Base-by-base conservation (phyloP, 2,888 invertebrate genomes). In the Drosophila rellima region DNA sequence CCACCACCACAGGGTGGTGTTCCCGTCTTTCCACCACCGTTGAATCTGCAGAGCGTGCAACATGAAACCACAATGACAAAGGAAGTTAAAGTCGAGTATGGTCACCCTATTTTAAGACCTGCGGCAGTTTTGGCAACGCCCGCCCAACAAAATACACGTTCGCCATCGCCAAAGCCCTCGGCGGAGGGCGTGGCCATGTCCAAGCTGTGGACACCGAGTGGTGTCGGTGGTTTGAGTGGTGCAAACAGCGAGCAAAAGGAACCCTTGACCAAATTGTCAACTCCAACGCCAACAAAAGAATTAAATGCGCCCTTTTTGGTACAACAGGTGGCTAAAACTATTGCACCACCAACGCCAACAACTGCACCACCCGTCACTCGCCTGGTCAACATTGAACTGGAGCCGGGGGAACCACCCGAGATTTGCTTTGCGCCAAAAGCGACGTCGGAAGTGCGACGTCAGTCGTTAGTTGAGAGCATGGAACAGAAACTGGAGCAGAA, bases 351-450 rank as follows among this genome's bases (percentile, higher is more conserved):
- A 20, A 15, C 60, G 0, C 33, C 57, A 4, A 26, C 70, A 0
- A n/a, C 39, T 10, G 51, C 62, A 39, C 29, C 39, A n/a, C 48
- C 69, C 37, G 67, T 88, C 74, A 92, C 93, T 17, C 93, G 93
- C 76, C 90, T 93, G 8, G 91, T 93, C 73, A 94, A 94, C 77
- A 92, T 94, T 4, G 92, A 93, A 73, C 87, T 95, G n/a, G 94
- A 95, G 86, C 95, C 95, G 0, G 95, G 95, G 4, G 93, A 95
- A 11, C 95, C 95, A 3, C 95, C 95, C 15, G 95, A 95, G 92
- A 95, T 96, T 8, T 95, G 94, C 42, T 95, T 94, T 90, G 94
- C 94, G 0, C 94, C 94, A 29, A 93, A 94, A 51, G 5, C 7
- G 17, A 7, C 83, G n/a, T 7, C 87, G 35, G 90, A 92, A 44